Evolutionary conservation across 2,888 invertebrate genomes (phyloP), one percentile per base, ranked within the genome.

Genomic region (Subacronicta megacephala): DNA sequence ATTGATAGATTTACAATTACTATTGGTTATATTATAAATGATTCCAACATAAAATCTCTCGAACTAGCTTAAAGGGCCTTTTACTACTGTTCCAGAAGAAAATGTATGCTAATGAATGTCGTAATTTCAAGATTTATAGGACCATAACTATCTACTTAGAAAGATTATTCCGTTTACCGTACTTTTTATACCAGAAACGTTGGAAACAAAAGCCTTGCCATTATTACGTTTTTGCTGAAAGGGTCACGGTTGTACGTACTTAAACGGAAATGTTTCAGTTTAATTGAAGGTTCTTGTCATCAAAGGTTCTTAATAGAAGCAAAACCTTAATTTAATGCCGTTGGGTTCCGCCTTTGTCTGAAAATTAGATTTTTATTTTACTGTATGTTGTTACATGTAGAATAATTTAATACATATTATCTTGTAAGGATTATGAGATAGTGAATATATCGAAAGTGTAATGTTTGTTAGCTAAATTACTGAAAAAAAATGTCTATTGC

Each of bases 21-120:
- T n/a, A n/a, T n/a, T n/a, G n/a, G n/a, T n/a, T n/a, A n/a, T 35
- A 17, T 35, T 15, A 56, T 66, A 61, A 56, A 66, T 57, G 53
- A 62, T 42, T 31, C 20, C 13, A 43, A 53, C 43, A 53, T 62
- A 66, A 53, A n/a, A n/a, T n/a, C n/a, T n/a, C n/a, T n/a, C n/a
- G n/a, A n/a, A n/a, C n/a, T n/a, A n/a, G n/a, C n/a, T n/a, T n/a
- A n/a, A n/a, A n/a, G n/a, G n/a, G n/a, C 18, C 20, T 20, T 20
- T 23, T 23, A 23, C 23, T 7, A 23, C 26, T 26, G 26, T 10
- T 0, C 12, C 23, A 40, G 3, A 20, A 3, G 7, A 18, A 18
- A 23, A 18, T 12, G 31, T 17, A 38, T 16, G 35, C n/a, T 31
- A 47, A 20, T 45, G 0, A 7, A 15, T 10, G n/a, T 20, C 7